phyloP scores from a whole-genome alignment of 2,888 invertebrate species.

The Epinotia demarniana region DNA sequence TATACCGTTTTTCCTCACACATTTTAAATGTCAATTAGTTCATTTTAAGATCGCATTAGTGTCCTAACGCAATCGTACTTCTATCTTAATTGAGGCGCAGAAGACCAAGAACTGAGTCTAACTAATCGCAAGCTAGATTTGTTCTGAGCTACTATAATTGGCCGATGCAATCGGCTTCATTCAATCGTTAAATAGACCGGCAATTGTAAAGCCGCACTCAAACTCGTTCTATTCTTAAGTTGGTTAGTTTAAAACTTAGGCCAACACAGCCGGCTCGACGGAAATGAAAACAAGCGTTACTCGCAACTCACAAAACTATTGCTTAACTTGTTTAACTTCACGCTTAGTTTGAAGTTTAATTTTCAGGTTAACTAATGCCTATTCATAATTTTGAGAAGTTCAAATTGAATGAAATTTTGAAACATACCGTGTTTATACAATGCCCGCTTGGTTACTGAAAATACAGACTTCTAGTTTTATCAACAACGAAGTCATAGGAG shows the following conservation, averaged over 20 bases:
- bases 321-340: not conserved
- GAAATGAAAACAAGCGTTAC: constrained; percentile 4
- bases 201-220: constrained; percentile 2
- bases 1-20: no score
- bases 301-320: constrained; percentile 15
- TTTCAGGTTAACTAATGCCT: not conserved
- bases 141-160: constrained; percentile 2
- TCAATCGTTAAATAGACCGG: constrained; percentile 14
- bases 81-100: not conserved
- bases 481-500: no score
- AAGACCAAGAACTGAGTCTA: not conserved
- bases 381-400: not conserved
- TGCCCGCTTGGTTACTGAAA: no score
- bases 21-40: no score
- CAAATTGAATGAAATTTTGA: no score
- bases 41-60: no score
- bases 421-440: no score
- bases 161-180: not conserved
- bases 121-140: not conserved
- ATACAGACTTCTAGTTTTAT: no score
- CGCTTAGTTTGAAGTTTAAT: constrained; percentile 7
- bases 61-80: not conserved
- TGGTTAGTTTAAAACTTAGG: constrained; percentile 10
- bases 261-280: not conserved
- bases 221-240: constrained; percentile 6